Conservation (phyloP, 2,888 invertebrate genomes). For the Tetropium fuscum region DNA sequence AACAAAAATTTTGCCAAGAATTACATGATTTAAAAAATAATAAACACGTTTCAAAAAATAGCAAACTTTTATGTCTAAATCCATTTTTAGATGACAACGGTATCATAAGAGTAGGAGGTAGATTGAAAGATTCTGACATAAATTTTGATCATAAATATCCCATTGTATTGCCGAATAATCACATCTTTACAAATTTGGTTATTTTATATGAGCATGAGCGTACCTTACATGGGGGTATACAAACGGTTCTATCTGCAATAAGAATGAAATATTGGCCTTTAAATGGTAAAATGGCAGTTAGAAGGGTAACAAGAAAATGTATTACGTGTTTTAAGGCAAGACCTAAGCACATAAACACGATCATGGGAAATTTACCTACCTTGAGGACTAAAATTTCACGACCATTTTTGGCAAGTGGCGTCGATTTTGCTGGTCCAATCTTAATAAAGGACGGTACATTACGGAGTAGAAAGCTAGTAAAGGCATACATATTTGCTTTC, state of each 20-base stretch:
- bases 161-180: neutral
- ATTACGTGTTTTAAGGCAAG: conserved; percentile 21
- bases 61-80: conserved; percentile 1
- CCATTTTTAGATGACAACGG: conserved; percentile 1
- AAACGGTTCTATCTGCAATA: neutral
- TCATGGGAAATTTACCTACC: conserved; percentile 42
- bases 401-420: conserved; percentile 35
- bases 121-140: neutral
- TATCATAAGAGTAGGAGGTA: conserved; percentile 5
- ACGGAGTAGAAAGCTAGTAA: conserved; percentile 10
- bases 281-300: conserved; percentile 23
- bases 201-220: neutral
- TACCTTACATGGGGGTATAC: neutral
- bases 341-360: conserved; percentile 13
- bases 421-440: conserved; percentile 45
- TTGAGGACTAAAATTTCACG: conserved; percentile 25
- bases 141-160: neutral
- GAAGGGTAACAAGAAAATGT: conserved; percentile 31
- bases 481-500: conserved; percentile 30
- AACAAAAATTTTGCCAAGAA: neutral
- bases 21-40: neutral
- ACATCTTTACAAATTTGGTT: neutral
- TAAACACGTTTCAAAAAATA: neutral
- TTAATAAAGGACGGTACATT: conserved; percentile 19
- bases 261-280: conserved; percentile 23